Conservation (phyloP, 2,797 vertebrate genomes). For the Rhinichthys osculus region DNA sequence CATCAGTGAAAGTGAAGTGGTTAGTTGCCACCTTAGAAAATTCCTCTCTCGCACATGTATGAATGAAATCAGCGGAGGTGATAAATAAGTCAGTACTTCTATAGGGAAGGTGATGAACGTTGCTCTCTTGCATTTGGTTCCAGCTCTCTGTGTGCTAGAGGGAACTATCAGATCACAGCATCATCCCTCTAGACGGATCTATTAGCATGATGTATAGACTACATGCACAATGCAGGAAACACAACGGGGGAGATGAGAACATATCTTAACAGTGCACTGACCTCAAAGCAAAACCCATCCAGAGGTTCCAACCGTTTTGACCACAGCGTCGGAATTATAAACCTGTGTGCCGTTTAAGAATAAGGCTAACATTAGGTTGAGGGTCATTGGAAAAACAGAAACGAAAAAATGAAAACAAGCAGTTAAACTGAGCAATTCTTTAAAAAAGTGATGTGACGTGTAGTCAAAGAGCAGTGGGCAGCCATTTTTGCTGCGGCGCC, state of each 20-base stretch:
- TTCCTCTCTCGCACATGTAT: background rate
- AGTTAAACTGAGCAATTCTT: background rate
- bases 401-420: background rate
- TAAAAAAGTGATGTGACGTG: too few relatives aligned
- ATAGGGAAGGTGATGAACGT: background rate
- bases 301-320: background rate
- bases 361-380: background rate
- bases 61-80: background rate
- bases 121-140: background rate
- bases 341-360: background rate
- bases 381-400: background rate
- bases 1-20: background rate
- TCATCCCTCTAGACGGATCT: background rate
- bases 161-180: slow-evolving; percentile 9
- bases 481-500: too few relatives aligned
- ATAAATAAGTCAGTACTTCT: slow-evolving; percentile 24
- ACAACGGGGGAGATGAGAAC: background rate
- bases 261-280: background rate
- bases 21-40: background rate
- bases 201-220: slow-evolving; percentile 27
- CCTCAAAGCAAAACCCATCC: slow-evolving; percentile 12
- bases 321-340: background rate
- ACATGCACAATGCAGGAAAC: background rate
- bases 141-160: background rate
- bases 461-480: too few relatives aligned